These are phyloP conservation scores for Lucifuga dentata DNA, from an alignment of 2,113 vertebrate species.

Conservation along the genomic window DNA sequence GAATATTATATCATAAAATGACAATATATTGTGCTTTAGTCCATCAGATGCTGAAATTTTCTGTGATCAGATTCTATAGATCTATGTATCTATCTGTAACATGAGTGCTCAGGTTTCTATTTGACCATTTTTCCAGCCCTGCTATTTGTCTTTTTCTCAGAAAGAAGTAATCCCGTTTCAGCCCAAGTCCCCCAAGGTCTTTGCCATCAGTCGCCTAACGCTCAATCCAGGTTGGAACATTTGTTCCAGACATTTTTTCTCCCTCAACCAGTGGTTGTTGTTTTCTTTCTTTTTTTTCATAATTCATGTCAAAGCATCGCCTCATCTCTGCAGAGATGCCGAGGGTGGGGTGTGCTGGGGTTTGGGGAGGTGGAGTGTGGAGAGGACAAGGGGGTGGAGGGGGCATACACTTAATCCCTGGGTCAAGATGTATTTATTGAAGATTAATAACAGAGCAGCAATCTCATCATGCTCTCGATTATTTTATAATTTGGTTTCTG, in stretches of 20 bases:
- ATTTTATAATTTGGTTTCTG: conserved; percentile 84
- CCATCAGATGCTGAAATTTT: no score
- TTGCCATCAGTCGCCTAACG: conserved; percentile 31
- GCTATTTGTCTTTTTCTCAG: conserved; percentile 46
- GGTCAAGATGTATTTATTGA: conserved; percentile 88
- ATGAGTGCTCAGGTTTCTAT: conserved; percentile 26
- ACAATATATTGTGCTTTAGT: no score
- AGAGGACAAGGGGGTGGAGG: conserved; percentile 74
- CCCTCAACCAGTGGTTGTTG: conserved; percentile 55
- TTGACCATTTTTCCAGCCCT: conserved; percentile 10
- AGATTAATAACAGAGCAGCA: conserved; percentile 87
- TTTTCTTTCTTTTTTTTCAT: conserved; percentile 73
- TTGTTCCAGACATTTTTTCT: conserved; percentile 57
- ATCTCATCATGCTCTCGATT: conserved; percentile 87
- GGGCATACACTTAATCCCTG: conserved; percentile 82
- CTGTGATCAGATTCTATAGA: not conserved
- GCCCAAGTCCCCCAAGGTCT: conserved; percentile 40
- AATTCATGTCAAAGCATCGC: conserved; percentile 78
- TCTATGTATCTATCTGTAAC: not conserved
- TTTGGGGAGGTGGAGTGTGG: conserved; percentile 13
- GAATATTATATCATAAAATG: no score
- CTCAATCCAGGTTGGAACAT: conserved; percentile 67
- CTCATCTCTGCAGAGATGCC: conserved; percentile 71
- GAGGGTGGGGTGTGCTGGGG: conserved; percentile 50
- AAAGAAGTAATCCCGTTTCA: conserved; percentile 54